A percentile compares a stretch with the other conserved stretches of the same genome.
These are phyloP conservation scores for Drosophila nigromelanica DNA, from an alignment of 1,140 invertebrate genomes.

Conservation along the genomic window DNA sequence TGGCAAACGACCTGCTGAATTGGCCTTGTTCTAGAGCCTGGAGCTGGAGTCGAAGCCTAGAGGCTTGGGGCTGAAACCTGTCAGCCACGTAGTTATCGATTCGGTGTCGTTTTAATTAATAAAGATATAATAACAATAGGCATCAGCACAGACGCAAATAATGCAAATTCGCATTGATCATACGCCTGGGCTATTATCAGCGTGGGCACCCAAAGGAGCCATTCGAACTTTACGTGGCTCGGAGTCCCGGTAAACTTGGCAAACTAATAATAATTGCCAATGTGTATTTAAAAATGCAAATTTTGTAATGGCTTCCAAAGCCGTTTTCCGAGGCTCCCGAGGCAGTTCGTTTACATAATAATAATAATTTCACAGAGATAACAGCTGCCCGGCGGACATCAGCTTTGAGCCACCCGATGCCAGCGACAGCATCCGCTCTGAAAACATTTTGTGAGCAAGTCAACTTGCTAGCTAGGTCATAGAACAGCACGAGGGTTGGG, in stretches of 20 bases:
- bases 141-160: conserved; percentile 42
- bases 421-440: conserved; percentile 26
- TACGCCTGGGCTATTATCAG: conserved; percentile 41
- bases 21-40: conserved; percentile 20
- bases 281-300: conserved; percentile 79
- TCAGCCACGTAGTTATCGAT: conserved; percentile 68
- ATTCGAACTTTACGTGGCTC: conserved; percentile 40
- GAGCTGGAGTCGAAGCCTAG: not conserved
- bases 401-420: conserved; percentile 1
- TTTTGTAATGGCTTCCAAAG: conserved; percentile 57
- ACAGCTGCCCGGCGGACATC: conserved; percentile 23
- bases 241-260: conserved; percentile 34
- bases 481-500: too few relatives aligned
- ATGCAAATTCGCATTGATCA: conserved; percentile 70
- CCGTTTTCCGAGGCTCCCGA: conserved; percentile 36
- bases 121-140: conserved; percentile 57
- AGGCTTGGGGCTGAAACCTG: conserved; percentile 2
- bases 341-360: conserved; percentile 71
- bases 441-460: conserved; percentile 16
- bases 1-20: conserved; percentile 46
- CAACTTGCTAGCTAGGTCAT: conserved; percentile 17
- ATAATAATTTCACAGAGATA: conserved; percentile 41
- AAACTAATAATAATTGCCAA: conserved; percentile 76
- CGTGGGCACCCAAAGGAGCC: not conserved
- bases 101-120: conserved; percentile 73